A percentile compares a stretch with the other conserved stretches of the same genome.
phyloP scores from a whole-genome alignment of 2,113 vertebrate species.

The Plecturocebus donacophilus region DNA sequence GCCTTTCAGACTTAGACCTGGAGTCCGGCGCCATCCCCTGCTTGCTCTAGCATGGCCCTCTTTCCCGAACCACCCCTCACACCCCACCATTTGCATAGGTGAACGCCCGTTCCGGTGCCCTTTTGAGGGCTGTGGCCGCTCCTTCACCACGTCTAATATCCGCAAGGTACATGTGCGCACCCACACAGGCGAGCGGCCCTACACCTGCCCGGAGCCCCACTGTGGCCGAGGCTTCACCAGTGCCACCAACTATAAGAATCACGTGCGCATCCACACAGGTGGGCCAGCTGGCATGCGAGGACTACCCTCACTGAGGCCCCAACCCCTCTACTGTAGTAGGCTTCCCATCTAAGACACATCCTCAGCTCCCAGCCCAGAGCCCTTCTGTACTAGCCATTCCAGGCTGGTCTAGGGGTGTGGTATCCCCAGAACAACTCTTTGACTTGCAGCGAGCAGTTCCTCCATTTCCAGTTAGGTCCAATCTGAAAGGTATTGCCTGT shows the following conservation, averaged over 20 bases:
- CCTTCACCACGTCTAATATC: constrained; percentile 91
- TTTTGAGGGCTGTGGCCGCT: constrained; percentile 90
- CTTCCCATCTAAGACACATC: background rate
- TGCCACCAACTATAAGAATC: constrained; percentile 92
- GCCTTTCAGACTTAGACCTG: background rate
- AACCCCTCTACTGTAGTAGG: background rate
- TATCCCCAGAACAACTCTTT: background rate
- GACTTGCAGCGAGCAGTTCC: background rate
- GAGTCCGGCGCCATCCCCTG: background rate
- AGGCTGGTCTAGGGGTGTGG: background rate
- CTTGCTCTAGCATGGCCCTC: background rate
- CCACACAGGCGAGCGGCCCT: constrained; percentile 90
- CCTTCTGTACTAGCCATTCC: background rate
- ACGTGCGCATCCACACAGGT: constrained; percentile 93
- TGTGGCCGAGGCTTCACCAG: constrained; percentile 91
- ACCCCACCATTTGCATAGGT: constrained; percentile 75
- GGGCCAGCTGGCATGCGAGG: constrained; percentile 42
- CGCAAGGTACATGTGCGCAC: constrained; percentile 91
- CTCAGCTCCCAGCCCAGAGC: background rate
- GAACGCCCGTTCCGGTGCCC: constrained; percentile 90
- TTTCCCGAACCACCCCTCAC: background rate
- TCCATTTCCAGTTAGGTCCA: background rate
- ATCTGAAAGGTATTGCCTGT: background rate
- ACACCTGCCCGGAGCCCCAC: constrained; percentile 86
- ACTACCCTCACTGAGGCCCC: background rate